These are phyloP conservation scores for Sebastiscus tertius DNA, from an alignment of 2,797 vertebrate genomes.

Conservation along the genomic window DNA sequence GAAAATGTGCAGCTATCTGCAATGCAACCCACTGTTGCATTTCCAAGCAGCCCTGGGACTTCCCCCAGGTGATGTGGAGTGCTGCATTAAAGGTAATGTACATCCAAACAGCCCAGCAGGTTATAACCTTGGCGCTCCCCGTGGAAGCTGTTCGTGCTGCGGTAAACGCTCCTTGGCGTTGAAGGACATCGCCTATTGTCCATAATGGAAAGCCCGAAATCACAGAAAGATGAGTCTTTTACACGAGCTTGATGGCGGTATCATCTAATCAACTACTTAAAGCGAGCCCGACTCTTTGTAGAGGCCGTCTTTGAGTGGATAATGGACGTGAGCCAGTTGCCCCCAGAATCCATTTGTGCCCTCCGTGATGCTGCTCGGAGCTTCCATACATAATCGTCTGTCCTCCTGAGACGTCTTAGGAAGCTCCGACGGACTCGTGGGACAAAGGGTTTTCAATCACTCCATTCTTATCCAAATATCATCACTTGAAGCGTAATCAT, in stretches of 20 bases:
- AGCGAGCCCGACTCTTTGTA: background rate
- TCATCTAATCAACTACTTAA: slow-evolving; percentile 33
- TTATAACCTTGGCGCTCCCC: slow-evolving; percentile 25
- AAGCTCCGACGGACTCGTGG: slow-evolving; percentile 27
- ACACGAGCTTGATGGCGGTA: slow-evolving; percentile 16
- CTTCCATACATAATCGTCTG: slow-evolving; percentile 44
- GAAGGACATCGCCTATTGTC: slow-evolving; percentile 30
- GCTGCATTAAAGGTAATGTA: slow-evolving; percentile 48
- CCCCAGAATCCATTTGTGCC: slow-evolving; percentile 64
- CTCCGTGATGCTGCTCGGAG: slow-evolving; percentile 16
- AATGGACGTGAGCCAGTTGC: slow-evolving; percentile 48
- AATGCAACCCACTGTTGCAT: slow-evolving; percentile 25
- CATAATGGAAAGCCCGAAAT: slow-evolving; percentile 16
- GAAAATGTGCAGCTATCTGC: background rate
- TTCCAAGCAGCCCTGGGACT: slow-evolving; percentile 24
- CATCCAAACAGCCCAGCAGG: slow-evolving; percentile 22
- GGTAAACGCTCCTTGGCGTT: slow-evolving; percentile 15
- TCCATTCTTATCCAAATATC: slow-evolving; percentile 13
- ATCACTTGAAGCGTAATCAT: background rate
- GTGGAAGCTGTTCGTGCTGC: background rate
- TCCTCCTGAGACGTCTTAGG: slow-evolving; percentile 59
- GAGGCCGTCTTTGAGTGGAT: slow-evolving; percentile 43
- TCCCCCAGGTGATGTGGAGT: slow-evolving; percentile 7
- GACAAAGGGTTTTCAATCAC: slow-evolving; percentile 38
- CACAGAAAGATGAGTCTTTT: slow-evolving; percentile 21